Percentiles rank a stretch among this genome's conserved stretches.
phyloP scores from a whole-genome alignment of 2,888 invertebrate species.

The Mesodorylaimus sp. region DNA sequence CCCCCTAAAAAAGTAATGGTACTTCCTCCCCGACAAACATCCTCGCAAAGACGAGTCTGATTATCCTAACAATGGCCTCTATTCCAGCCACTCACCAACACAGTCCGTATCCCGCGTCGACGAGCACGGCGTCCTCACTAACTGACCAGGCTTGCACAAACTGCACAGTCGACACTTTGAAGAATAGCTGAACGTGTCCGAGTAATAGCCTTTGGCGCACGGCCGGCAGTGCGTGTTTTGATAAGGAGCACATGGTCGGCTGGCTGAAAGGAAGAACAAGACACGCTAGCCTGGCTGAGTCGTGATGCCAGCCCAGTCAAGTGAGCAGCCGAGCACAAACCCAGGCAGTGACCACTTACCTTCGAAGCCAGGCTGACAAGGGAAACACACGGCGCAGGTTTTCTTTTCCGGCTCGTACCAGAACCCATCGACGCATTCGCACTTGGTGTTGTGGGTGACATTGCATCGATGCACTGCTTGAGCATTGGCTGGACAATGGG shows the following conservation, averaged over 20 bases:
- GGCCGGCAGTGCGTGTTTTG: background rate
- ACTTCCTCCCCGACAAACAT: no score
- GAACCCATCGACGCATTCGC: slow-evolving; percentile 22
- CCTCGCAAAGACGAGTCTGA: background rate
- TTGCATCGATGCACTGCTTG: slow-evolving; percentile 19
- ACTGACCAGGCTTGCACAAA: background rate
- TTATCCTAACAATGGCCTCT: no score
- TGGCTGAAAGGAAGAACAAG: no score
- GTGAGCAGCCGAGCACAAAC: no score
- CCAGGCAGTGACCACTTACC: no score
- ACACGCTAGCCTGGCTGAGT: no score
- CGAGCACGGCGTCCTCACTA: background rate
- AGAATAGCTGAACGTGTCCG: background rate
- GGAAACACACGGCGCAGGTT: background rate
- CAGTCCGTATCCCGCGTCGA: background rate
- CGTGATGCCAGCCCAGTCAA: no score
- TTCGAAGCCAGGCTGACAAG: slow-evolving; percentile 1
- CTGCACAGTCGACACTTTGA: background rate
- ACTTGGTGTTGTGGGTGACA: slow-evolving; percentile 22
- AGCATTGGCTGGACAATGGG: slow-evolving; percentile 19
- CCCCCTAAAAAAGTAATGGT: no score
- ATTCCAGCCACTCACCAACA: no score
- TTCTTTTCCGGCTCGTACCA: slow-evolving; percentile 13
- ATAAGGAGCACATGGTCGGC: background rate
- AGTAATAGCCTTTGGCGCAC: background rate